Conservation (phyloP, 2,888 invertebrate species). For the Lasioglossum morio region DNA sequence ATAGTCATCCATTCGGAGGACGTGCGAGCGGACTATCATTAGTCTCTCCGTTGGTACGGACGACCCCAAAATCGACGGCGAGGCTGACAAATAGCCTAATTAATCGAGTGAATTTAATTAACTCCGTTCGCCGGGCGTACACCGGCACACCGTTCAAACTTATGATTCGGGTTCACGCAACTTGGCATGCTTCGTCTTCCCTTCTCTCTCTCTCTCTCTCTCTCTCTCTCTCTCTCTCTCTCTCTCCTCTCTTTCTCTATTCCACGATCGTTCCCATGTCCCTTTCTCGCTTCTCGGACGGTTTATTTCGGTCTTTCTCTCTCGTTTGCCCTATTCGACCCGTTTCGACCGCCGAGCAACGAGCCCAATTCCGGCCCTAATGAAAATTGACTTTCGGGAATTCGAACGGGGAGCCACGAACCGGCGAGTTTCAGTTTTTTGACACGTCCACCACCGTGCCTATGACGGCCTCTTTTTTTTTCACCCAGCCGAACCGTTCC, state of each 20-base stretch:
- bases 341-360: slow-evolving; percentile 59
- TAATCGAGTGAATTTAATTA: slow-evolving; percentile 81
- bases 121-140: slow-evolving; percentile 65
- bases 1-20: slow-evolving; percentile 21
- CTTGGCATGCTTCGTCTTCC: slow-evolving; percentile 75
- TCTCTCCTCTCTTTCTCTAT: slow-evolving; percentile 41
- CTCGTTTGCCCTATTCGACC: slow-evolving; percentile 41
- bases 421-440: slow-evolving; percentile 66
- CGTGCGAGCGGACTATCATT: slow-evolving; percentile 37
- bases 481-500: slow-evolving; percentile 37
- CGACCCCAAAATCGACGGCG: slow-evolving; percentile 63
- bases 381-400: slow-evolving; percentile 77
- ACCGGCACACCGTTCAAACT: slow-evolving; percentile 67
- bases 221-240: slow-evolving; percentile 33
- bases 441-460: slow-evolving; percentile 37
- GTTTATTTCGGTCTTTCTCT: slow-evolving; percentile 41
- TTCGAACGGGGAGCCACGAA: slow-evolving; percentile 25
- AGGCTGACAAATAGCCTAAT: slow-evolving; percentile 79
- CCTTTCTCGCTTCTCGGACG: not conserved
- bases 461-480: slow-evolving; percentile 43
- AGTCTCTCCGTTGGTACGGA: slow-evolving; percentile 36
- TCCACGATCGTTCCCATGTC: not conserved
- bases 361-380: slow-evolving; percentile 72
- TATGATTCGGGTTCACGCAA: slow-evolving; percentile 78
- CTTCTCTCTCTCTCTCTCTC: slow-evolving; percentile 45